Conservation (phyloP, 2,888 invertebrate species). For the Dolomedes plantarius region DNA sequence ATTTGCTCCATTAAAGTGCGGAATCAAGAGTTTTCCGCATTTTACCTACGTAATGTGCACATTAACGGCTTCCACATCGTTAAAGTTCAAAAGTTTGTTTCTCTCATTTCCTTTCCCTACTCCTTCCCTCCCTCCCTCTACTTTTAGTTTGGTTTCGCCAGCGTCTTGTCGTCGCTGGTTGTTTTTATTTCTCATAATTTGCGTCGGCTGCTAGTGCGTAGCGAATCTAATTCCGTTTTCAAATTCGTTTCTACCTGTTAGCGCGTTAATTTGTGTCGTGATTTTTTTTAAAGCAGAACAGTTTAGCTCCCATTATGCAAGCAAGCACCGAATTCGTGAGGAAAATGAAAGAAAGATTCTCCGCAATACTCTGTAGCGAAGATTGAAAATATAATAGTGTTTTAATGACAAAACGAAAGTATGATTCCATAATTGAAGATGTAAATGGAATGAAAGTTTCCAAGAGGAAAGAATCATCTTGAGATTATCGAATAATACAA, state of each 20-base stretch:
- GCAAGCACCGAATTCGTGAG: constrained; percentile 7
- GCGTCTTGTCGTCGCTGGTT: not conserved
- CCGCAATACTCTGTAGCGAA: not conserved
- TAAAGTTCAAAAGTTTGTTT: not conserved
- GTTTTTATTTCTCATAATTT: not conserved
- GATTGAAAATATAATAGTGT: not conserved
- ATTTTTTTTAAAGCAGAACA: not conserved
- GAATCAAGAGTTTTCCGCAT: not conserved
- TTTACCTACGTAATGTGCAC: not conserved
- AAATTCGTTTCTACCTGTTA: not conserved
- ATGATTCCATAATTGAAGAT: constrained; percentile 41
- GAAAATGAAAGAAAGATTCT: constrained; percentile 36
- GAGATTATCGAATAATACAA: constrained; percentile 41
- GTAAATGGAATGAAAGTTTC: constrained; percentile 43
- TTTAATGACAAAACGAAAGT: constrained; percentile 14
- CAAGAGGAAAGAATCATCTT: constrained; percentile 28
- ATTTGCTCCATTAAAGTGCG: not conserved
- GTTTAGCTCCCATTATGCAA: not conserved
- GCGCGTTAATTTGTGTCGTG: not conserved
- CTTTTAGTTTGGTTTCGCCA: not conserved
- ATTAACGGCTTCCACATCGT: no score
- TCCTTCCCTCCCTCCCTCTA: not conserved
- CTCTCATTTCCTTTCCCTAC: not conserved
- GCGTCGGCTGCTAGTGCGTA: not conserved
- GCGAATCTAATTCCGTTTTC: not conserved